These are phyloP conservation scores for Plectrocnemia conspersa DNA, from an alignment of 1,140 invertebrate species.

Conservation along the genomic window DNA sequence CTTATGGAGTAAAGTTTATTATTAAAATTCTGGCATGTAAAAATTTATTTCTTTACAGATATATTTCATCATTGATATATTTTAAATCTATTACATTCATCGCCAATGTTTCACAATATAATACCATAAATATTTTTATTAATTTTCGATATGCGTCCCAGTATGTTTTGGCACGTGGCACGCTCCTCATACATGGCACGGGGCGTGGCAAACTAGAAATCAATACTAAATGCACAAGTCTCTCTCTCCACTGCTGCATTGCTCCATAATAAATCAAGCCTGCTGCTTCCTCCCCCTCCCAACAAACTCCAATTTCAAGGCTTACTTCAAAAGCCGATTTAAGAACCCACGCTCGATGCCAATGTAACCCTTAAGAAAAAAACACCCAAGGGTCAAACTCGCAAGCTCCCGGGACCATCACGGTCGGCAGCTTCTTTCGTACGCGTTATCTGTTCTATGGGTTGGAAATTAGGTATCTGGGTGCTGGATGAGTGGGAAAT, in stretches of 20 bases:
- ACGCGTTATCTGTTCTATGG: slow-evolving; percentile 35
- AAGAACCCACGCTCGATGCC: background rate
- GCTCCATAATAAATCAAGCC: slow-evolving; percentile 54
- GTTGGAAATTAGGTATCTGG: slow-evolving; percentile 36
- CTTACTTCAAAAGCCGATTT: slow-evolving; percentile 15
- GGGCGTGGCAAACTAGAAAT: slow-evolving; percentile 49
- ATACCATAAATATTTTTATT: too few relatives aligned
- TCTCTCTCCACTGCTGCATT: slow-evolving; percentile 46
- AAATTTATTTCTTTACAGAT: too few relatives aligned
- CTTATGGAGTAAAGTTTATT: too few relatives aligned
- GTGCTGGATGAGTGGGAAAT: slow-evolving; percentile 27
- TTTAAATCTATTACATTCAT: too few relatives aligned
- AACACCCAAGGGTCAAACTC: slow-evolving; percentile 3
- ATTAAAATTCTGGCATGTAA: too few relatives aligned
- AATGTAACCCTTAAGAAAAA: slow-evolving; percentile 12
- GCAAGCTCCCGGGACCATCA: background rate
- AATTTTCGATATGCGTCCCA: too few relatives aligned
- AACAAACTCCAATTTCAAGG: slow-evolving; percentile 18
- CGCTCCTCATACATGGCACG: slow-evolving; percentile 34
- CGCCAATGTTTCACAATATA: too few relatives aligned
- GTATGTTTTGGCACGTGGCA: slow-evolving; percentile 29
- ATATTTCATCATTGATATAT: too few relatives aligned
- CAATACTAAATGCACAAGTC: slow-evolving; percentile 54
- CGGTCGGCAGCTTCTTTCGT: slow-evolving; percentile 7
- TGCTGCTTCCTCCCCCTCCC: slow-evolving; percentile 40